Evolutionary conservation across 1,140 invertebrate species (phyloP), one percentile per base, ranked within the genome.

Genomic region (Cardiocondyla obscurior): DNA sequence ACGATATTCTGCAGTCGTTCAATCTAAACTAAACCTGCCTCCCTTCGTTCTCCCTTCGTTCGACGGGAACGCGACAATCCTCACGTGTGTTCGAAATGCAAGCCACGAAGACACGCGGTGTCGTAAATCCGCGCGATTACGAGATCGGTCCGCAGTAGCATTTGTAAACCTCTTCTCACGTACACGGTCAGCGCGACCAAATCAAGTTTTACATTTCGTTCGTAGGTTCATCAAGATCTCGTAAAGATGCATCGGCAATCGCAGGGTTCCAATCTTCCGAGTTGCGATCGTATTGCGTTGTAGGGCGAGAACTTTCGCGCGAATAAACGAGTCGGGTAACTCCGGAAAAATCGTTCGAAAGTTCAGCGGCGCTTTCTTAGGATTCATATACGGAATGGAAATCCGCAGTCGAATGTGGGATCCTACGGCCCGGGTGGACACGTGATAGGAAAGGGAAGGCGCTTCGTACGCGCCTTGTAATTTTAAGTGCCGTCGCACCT

Each of bases 381-480:
- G 53, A 64, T 76, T 49, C 28, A 46, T 28, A 12, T 60, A 12
- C 22, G 42, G 49, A 28, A 33, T 62, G 72, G 39, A 74, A 74
- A 62, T 62, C 36, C 12, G 39, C n/a, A 46, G 39, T 28, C n/a
- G 28, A 51, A 69, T 53, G 3, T 39, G 30, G 10, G n/a, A 49
- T 30, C 25, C 57, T 28, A 14, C 8, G 30, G 10, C 28, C 28
- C 19, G 25, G 12, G 28, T 14, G 25, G 44, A 44, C n/a, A 10
- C n/a, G n/a, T 49, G 28, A 36, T 25, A 64, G 44, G 39, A 58
- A 36, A 74, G 72, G 28, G 28, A 25, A 36, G 19, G 22, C 72
- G 36, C 44, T 12, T 82, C 39, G 83, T 72, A 85, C 84, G 81
- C 85, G 87, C 42, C 81, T 88, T 85, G 85, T 87, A 88, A 85